A percentile compares a stretch with the other conserved stretches of the same genome.
These are phyloP conservation scores for Acronicta aceris DNA, from an alignment of 2,888 invertebrate genomes.

Conservation along the genomic window DNA sequence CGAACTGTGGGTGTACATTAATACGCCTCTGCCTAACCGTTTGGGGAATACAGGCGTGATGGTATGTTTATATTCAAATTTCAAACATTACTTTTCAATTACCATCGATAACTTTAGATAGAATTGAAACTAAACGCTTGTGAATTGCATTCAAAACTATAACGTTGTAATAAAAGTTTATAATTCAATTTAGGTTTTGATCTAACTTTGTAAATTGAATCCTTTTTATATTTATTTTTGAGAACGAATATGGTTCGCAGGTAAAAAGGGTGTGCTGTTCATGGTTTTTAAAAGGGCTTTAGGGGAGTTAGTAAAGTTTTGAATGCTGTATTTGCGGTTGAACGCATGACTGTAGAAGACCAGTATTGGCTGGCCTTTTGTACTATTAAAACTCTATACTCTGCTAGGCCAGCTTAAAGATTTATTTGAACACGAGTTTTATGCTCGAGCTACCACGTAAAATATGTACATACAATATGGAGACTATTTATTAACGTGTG, in stretches of 20 bases:
- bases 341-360: too few species aligned
- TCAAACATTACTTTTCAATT: conserved; percentile 27
- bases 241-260: conserved; percentile 17
- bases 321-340: background rate
- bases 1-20: too few species aligned
- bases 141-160: conserved; percentile 31
- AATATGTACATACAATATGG: too few species aligned
- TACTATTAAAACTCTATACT: background rate
- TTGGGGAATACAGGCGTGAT: too few species aligned
- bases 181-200: conserved; percentile 40
- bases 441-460: too few species aligned
- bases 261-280: conserved; percentile 3
- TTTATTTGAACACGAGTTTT: too few species aligned
- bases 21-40: too few species aligned
- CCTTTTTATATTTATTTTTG: conserved; percentile 38
- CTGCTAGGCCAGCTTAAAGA: too few species aligned
- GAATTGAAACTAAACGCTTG: conserved; percentile 11
- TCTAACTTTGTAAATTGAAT: conserved; percentile 53
- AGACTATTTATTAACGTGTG: too few species aligned
- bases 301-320: background rate
- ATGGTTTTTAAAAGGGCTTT: conserved; percentile 28
- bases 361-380: too few species aligned
- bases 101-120: conserved; percentile 1
- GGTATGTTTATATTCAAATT: conserved; percentile 6
- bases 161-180: conserved; percentile 40